Conservation (phyloP, 1,140 invertebrate species). For the Lanistes nyassanus region DNA sequence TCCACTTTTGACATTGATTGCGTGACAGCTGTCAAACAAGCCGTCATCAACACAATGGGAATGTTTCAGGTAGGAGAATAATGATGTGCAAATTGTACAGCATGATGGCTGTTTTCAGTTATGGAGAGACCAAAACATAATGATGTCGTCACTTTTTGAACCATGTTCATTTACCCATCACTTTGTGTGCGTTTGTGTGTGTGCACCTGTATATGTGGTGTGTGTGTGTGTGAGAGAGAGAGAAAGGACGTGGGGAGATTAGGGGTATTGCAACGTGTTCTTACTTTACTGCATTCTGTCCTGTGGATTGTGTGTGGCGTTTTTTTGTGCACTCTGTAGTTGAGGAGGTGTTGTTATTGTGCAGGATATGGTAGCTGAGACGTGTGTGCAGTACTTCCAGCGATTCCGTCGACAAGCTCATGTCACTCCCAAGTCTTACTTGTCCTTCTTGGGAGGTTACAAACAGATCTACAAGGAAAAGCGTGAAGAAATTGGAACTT, state of each 20-base stretch:
- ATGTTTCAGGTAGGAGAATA: slow-evolving; percentile 61
- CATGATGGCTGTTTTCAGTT: neutral
- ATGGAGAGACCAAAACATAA: neutral
- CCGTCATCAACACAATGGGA: slow-evolving; percentile 88
- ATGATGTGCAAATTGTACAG: neutral
- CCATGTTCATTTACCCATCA: neutral
- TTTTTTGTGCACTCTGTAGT: neutral
- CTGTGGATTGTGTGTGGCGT: neutral
- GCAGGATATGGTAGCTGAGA: slow-evolving; percentile 90
- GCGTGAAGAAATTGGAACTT: slow-evolving; percentile 87
- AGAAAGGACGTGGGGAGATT: neutral
- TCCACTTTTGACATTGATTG: slow-evolving; percentile 89
- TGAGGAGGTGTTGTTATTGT: slow-evolving; percentile 70
- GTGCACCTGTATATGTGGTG: neutral
- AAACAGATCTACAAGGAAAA: slow-evolving; percentile 93
- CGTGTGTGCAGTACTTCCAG: slow-evolving; percentile 93
- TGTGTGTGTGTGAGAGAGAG: neutral
- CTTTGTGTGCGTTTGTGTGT: neutral
- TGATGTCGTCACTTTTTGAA: too few relatives aligned
- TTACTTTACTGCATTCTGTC: too few relatives aligned
- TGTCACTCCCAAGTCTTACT: slow-evolving; percentile 96
- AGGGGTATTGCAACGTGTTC: too few relatives aligned
- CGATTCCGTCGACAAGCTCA: slow-evolving; percentile 92
- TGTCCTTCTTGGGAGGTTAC: slow-evolving; percentile 95
- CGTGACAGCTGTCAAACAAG: slow-evolving; percentile 81